Conservation (phyloP, 2,888 invertebrate species). For the Myathropa florea region DNA sequence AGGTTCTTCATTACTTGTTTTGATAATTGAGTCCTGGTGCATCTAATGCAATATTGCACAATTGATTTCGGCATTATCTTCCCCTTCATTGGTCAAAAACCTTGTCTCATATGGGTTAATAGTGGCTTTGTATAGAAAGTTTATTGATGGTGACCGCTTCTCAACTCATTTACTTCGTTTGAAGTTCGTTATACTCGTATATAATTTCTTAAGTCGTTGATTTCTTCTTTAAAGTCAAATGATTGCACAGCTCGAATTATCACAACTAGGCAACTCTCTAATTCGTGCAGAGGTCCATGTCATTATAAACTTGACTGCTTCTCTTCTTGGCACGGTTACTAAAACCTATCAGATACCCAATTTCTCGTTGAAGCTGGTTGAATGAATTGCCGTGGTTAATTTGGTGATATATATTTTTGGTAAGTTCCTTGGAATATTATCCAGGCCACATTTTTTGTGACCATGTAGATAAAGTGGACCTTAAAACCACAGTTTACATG, state of each 20-base stretch:
- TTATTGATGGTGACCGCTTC: slow-evolving; percentile 18
- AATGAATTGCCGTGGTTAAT: too few species aligned
- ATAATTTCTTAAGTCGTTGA: background rate
- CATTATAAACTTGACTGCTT: background rate
- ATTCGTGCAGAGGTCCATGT: background rate
- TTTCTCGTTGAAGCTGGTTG: too few species aligned
- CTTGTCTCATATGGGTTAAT: too few species aligned
- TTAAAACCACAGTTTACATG: too few species aligned
- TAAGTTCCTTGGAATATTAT: too few species aligned
- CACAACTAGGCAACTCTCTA: background rate
- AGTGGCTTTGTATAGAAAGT: slow-evolving; percentile 34
- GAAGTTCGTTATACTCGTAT: too few species aligned
- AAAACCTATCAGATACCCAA: too few species aligned
- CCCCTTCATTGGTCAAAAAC: slow-evolving; percentile 72
- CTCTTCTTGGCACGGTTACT: too few species aligned
- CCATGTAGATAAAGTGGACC: too few species aligned
- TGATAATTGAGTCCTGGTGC: slow-evolving; percentile 50
- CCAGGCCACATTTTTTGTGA: too few species aligned
- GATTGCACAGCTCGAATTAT: slow-evolving; percentile 5
- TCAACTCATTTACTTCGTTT: background rate
- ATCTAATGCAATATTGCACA: slow-evolving; percentile 59
- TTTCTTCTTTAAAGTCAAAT: slow-evolving; percentile 13
- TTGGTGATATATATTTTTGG: too few species aligned
- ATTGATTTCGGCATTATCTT: slow-evolving; percentile 48
- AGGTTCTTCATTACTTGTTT: slow-evolving; percentile 69